Conservation (phyloP, 2,113 vertebrate genomes). For the Sorex araneus region DNA sequence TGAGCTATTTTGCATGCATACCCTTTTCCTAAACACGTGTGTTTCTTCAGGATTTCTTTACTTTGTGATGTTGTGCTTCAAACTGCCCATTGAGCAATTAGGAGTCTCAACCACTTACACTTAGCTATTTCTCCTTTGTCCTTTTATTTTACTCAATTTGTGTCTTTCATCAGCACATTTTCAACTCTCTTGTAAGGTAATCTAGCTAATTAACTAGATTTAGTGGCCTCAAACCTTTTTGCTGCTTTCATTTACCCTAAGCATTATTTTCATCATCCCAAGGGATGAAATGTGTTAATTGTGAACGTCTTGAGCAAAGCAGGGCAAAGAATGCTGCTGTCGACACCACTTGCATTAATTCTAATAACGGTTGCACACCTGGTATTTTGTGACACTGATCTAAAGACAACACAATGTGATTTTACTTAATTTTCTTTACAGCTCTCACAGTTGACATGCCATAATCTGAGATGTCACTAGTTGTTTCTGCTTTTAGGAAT, state of each 20-base stretch:
- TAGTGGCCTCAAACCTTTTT: neutral
- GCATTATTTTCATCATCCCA: neutral
- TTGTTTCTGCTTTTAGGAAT: neutral
- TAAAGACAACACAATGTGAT: neutral
- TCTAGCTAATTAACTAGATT: neutral
- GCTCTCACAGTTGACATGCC: too few species aligned
- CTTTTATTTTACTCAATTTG: neutral
- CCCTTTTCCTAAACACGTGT: neutral
- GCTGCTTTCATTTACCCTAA: neutral
- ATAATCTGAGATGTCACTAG: neutral
- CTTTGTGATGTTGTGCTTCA: neutral
- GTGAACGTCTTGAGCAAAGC: neutral
- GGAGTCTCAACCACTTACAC: neutral
- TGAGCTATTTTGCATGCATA: neutral
- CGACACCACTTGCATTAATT: fast-evolving
- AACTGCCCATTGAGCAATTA: fast-evolving
- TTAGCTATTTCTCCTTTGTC: neutral
- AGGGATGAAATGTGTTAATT: neutral
- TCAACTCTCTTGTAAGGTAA: neutral
- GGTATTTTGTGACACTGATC: neutral
- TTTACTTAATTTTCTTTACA: neutral
- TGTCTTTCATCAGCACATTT: neutral
- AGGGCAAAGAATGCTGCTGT: neutral
- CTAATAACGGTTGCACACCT: neutral
- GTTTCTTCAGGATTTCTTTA: neutral